phyloP scores from a whole-genome alignment of 2,797 vertebrate species.

The Aulostomus chinensis region DNA sequence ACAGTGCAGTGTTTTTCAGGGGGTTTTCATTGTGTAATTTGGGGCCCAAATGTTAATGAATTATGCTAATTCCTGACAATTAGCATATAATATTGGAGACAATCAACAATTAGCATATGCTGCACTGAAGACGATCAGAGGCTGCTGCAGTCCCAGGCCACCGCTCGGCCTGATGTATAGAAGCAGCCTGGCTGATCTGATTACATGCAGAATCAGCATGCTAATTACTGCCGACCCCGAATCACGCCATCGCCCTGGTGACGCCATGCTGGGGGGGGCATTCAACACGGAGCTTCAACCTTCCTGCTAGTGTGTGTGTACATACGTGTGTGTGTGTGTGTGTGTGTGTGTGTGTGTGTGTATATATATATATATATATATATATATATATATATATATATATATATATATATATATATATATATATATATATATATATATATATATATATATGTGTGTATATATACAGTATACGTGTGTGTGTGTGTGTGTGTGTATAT shows the following conservation, averaged over 20 bases:
- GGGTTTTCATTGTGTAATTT: constrained; percentile 77
- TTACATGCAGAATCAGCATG: constrained; percentile 64
- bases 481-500: no score
- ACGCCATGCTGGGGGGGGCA: no score
- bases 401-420: no score
- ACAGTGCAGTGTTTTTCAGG: constrained; percentile 55
- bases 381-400: not conserved
- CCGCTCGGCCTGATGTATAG: no score
- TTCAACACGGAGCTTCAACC: no score
- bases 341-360: not conserved
- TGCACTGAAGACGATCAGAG: constrained; percentile 76
- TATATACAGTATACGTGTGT: no score
- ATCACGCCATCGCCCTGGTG: no score
- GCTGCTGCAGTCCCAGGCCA: constrained; percentile 68
- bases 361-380: not conserved
- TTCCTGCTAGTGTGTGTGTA: no score
- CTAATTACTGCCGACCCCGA: no score
- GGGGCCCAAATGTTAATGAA: constrained; percentile 85
- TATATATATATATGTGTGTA: no score
- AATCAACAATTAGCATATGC: constrained; percentile 84
- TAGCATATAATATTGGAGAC: constrained; percentile 85
- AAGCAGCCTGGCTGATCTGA: constrained; percentile 61
- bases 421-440: no score
- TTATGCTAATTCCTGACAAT: constrained; percentile 84
- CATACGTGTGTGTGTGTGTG: not conserved